Base-by-base conservation (phyloP, 2,888 invertebrate genomes). In the Megaustenia siamemsis region DNA sequence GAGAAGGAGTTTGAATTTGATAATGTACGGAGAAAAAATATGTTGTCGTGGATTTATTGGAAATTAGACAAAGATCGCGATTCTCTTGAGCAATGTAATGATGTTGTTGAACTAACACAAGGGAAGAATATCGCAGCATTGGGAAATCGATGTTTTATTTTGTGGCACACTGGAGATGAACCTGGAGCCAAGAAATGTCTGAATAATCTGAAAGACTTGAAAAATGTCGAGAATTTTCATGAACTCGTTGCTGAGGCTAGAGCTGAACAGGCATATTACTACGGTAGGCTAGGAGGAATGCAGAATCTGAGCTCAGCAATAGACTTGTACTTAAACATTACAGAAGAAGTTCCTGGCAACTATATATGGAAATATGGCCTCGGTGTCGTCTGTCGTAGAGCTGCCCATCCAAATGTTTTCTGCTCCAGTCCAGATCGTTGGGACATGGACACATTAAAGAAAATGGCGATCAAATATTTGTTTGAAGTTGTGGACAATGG, bases 201-300 rank as follows among this genome's bases (percentile, higher is more conserved):
- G 4, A 38, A 43, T 3, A 28, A 40, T 24, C 40, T 78, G 8
- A 32, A 78, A n/a, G 32, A 60, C 8, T 24, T 78, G n/a, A 63
- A 40, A 35, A 10, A 15, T 35, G 56, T n/a, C 8, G 6, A 53
- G 10, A n/a, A 53, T n/a, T 53, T 56, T 77, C 56, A 77, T 35
- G 10, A 35, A 5, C 38, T 60, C 5, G 4, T 40, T n/a, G n/a
- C 38, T 12, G 60, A 77, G 5, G 56, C 40, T 4, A 18, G 38
- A n/a, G 56, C 77, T 21, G 77, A 77, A 38, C 60, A 77, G 15
- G 77, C 77, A 15, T 77, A 77, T 28, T 56, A 38, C 77, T 45
- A 77, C 40, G 38, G 60, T 60, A 35, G 60, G 24, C 45, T 77
- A 12, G 77, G 77, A n/a, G 77, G 77, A 10, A 15, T 15, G 4